Evolutionary conservation across 2,888 invertebrate genomes (phyloP).

Genomic region (Ennomos erosarius): DNA sequence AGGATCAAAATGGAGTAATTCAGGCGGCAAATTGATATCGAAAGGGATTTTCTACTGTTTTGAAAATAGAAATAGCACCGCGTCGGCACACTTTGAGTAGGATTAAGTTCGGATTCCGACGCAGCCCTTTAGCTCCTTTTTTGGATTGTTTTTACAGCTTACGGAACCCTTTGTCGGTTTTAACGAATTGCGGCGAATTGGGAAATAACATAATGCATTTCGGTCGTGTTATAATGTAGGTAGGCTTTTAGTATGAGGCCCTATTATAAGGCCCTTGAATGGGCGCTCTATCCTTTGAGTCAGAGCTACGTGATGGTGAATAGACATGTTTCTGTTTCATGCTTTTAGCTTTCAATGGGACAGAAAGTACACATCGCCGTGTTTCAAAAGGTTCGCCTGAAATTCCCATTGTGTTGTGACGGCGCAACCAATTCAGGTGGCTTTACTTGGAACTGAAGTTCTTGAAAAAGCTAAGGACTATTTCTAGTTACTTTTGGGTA

Average conservation of each 20-base stretch:
- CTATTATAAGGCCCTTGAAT: conserved; percentile 74
- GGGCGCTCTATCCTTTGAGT: conserved; percentile 66
- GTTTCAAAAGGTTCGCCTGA: conserved; percentile 42
- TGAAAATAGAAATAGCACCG: conserved; percentile 71
- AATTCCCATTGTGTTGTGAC: conserved; percentile 37
- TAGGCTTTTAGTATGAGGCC: conserved; percentile 49
- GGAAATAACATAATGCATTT: conserved; percentile 59
- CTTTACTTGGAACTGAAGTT: conserved; percentile 30
- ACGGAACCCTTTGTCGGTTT: conserved; percentile 80
- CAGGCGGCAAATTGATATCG: conserved; percentile 81
- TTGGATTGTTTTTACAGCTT: conserved; percentile 83
- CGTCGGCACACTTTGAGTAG: conserved; percentile 74
- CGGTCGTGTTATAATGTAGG: conserved; percentile 55
- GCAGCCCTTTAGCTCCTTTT: conserved; percentile 57
- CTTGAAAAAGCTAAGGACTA: conserved; percentile 14
- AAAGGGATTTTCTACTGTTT: conserved; percentile 83
- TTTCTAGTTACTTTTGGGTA: neutral
- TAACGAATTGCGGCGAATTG: conserved; percentile 59
- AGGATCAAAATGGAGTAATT: conserved; percentile 64
- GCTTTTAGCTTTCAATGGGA: conserved; percentile 65
- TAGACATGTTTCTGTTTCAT: conserved; percentile 77
- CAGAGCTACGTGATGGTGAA: conserved; percentile 73
- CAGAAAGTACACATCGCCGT: conserved; percentile 44
- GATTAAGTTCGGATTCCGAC: conserved; percentile 69
- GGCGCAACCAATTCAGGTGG: conserved; percentile 34